A percentile compares a stretch with the other conserved stretches of the same genome.
Evolutionary conservation across 23 tunicate genomes (phyloP).

Genomic region (Clavelina lepadiformis): DNA sequence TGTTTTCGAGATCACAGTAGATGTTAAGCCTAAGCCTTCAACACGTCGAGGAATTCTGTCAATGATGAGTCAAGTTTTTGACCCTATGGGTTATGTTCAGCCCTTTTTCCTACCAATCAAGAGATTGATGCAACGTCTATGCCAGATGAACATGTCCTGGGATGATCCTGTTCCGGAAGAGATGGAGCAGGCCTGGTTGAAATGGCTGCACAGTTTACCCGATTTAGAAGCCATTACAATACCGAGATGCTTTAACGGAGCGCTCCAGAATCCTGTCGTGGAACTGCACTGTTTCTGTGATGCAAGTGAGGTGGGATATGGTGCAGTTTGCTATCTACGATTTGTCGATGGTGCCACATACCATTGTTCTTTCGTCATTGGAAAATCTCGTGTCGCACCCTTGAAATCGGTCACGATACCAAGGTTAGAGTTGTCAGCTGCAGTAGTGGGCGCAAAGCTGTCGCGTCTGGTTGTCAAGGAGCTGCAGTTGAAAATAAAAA

Average conservation of each 20-base stretch:
- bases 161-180: conserved; percentile 12
- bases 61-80: conserved; percentile 25
- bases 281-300: conserved; percentile 48
- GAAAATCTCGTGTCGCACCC: conserved; percentile 22
- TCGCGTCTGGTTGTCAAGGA: background rate
- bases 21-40: conserved; percentile 9
- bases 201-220: conserved; percentile 8
- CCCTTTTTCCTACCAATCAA: conserved; percentile 40
- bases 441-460: conserved; percentile 13
- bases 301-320: conserved; percentile 29
- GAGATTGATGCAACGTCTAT: conserved; percentile 16
- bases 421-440: conserved; percentile 21
- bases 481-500: conserved; percentile 2
- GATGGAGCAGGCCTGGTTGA: background rate
- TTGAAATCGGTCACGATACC: conserved; percentile 8
- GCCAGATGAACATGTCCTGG: conserved; percentile 11
- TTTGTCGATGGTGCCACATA: background rate
- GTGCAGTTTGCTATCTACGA: conserved; percentile 28
- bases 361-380: conserved; percentile 8
- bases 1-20: conserved; percentile 10
- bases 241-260: background rate
- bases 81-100: conserved; percentile 34
- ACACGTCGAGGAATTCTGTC: conserved; percentile 39
- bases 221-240: background rate
- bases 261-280: background rate